Percentiles rank a stretch among this genome's conserved stretches.
Conservation (phyloP, 2,888 invertebrate species). For the Julus scanicus region DNA sequence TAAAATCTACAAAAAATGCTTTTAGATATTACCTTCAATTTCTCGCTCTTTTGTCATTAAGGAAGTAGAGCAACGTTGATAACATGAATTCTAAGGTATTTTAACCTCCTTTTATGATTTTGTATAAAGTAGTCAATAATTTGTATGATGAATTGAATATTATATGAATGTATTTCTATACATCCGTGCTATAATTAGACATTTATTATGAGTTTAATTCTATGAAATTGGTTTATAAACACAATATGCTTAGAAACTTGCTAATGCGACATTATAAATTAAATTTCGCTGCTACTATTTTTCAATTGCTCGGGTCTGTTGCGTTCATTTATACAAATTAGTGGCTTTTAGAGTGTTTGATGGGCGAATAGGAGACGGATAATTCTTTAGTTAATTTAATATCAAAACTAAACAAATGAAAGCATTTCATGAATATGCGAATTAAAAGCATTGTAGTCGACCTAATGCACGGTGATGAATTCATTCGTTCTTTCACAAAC, state of each 20-base stretch:
- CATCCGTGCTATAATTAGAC: neutral
- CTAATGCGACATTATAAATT: constrained; percentile 12
- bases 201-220: neutral
- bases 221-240: neutral
- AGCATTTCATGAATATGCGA: constrained; percentile 31
- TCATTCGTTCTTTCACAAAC: neutral
- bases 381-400: constrained; percentile 36
- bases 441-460: constrained; percentile 27
- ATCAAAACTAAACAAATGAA: constrained; percentile 31
- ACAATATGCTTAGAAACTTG: neutral
- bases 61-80: neutral
- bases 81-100: neutral
- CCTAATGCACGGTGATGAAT: neutral
- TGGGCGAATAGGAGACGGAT: neutral
- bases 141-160: neutral
- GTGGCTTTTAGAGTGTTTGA: constrained; percentile 29
- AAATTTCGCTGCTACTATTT: neutral
- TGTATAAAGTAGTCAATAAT: neutral
- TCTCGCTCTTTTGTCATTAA: neutral
- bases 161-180: neutral
- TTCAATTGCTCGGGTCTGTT: neutral
- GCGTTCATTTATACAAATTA: constrained; percentile 36
- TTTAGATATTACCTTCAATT: neutral
- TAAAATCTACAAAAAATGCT: too few species aligned
- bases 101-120: neutral